These are phyloP conservation scores for Notothenia rossii DNA, from an alignment of 2,113 vertebrate species.

Conservation along the genomic window DNA sequence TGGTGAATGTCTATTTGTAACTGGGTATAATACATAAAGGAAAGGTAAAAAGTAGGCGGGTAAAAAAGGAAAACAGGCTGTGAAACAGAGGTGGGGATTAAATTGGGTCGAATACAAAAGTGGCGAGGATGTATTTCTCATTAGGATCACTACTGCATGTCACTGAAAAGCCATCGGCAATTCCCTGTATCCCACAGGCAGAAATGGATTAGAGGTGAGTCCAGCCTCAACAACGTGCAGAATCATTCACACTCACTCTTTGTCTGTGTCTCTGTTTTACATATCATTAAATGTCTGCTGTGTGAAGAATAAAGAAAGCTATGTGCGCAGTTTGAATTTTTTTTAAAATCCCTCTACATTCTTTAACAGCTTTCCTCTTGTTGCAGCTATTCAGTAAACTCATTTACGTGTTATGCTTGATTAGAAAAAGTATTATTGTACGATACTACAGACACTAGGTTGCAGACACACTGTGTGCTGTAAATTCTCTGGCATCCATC, in stretches of 20 bases:
- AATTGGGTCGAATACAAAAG: slow-evolving; percentile 64
- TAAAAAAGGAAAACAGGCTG: slow-evolving; percentile 19
- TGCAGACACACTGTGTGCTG: not conserved
- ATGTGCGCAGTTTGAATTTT: not conserved
- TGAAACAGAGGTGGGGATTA: slow-evolving; percentile 40
- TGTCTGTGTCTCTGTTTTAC: too few relatives aligned
- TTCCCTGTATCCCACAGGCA: slow-evolving; percentile 61
- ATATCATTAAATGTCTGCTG: slow-evolving; percentile 7
- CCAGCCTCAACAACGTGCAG: not conserved
- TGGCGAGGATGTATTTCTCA: slow-evolving; percentile 42
- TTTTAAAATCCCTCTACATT: not conserved
- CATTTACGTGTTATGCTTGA: not conserved
- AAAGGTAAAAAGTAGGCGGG: not conserved
- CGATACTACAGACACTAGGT: slow-evolving; percentile 17
- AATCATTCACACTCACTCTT: not conserved
- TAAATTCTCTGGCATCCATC: slow-evolving; percentile 16
- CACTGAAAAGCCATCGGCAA: slow-evolving; percentile 61
- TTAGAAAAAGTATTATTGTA: slow-evolving; percentile 10
- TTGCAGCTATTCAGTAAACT: not conserved
- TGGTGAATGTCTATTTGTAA: slow-evolving; percentile 8
- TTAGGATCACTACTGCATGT: slow-evolving; percentile 35
- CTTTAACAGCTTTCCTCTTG: not conserved
- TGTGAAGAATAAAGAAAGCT: not conserved
- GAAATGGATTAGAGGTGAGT: slow-evolving; percentile 65
- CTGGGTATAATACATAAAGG: slow-evolving; percentile 11